phyloP scores from a whole-genome alignment of 2,113 vertebrate genomes.

The Trachemys scripta region DNA sequence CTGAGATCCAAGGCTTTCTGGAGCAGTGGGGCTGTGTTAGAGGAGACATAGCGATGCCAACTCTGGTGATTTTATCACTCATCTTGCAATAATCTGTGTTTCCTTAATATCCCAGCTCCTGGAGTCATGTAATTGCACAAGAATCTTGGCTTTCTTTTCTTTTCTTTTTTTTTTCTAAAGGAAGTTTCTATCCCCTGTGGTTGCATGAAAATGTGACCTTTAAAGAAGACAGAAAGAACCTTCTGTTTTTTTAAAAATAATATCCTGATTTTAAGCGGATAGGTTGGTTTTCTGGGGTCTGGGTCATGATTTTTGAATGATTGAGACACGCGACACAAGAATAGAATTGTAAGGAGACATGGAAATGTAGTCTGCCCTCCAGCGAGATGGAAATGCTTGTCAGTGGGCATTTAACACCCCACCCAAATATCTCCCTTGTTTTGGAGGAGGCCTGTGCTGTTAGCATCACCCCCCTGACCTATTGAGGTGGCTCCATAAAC shows the following conservation, averaged over 20 bases:
- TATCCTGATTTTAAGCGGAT: not conserved
- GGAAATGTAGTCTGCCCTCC: not conserved
- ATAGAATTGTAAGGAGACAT: not conserved
- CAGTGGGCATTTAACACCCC: not conserved
- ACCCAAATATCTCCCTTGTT: not conserved
- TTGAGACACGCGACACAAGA: not conserved
- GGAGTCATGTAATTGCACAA: not conserved
- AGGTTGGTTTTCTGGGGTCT: not conserved
- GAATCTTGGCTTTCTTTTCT: not conserved
- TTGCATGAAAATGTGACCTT: slow-evolving; percentile 17
- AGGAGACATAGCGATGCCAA: not conserved
- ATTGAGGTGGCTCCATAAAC: not conserved
- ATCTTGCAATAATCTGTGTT: not conserved
- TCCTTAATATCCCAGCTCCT: not conserved
- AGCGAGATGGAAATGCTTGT: not conserved
- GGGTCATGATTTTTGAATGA: not conserved
- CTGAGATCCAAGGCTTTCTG: not conserved
- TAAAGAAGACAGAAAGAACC: not conserved
- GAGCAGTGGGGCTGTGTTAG: not conserved
- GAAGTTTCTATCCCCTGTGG: slow-evolving; percentile 20
- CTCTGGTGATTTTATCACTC: not conserved
- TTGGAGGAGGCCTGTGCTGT: not conserved
- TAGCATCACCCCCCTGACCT: not conserved
- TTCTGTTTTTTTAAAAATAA: not conserved
- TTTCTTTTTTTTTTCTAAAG: not conserved